Percentiles rank a stretch among this genome's conserved stretches.
Conservation (phyloP, 64 coral and sea anemone genomes). For the Hydrozoanthus tunicans region DNA sequence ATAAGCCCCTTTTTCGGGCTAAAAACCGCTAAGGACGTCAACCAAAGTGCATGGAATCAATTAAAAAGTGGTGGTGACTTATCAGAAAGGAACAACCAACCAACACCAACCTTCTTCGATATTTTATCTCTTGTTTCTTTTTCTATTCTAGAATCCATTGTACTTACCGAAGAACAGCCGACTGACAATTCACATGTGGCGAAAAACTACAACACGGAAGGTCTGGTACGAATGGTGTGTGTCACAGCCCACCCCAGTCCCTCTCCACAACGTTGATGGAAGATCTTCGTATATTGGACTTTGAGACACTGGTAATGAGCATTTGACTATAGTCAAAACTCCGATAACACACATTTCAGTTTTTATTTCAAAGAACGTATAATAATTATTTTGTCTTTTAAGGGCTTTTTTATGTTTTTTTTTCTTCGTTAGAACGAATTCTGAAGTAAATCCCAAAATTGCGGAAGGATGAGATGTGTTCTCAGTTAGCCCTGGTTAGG, state of each 20-base stretch:
- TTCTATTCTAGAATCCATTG: conserved; percentile 64
- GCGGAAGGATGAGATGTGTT: no score
- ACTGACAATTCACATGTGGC: conserved; percentile 85
- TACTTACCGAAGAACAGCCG: conserved; percentile 71
- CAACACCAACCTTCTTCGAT: no score
- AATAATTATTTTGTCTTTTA: neutral
- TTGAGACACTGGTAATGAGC: neutral
- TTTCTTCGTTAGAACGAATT: neutral
- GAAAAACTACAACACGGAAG: conserved; percentile 85
- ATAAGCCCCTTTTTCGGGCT: no score
- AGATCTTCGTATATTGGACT: conserved; percentile 91
- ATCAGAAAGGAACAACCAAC: no score
- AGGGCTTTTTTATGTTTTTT: neutral
- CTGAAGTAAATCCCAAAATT: no score
- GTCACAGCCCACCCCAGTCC: conserved; percentile 81
- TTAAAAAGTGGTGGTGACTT: no score
- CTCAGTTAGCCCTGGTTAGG: no score
- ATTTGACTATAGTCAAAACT: no score
- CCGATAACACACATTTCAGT: neutral
- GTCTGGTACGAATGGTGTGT: conserved; percentile 99
- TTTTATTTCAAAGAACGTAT: neutral
- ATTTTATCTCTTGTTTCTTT: neutral
- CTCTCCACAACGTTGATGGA: conserved; percentile 91
- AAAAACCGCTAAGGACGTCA: no score
- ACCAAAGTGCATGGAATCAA: no score